These are phyloP conservation scores for Spatula clypeata DNA, from an alignment of 2,797 vertebrate species.

Conservation along the genomic window DNA sequence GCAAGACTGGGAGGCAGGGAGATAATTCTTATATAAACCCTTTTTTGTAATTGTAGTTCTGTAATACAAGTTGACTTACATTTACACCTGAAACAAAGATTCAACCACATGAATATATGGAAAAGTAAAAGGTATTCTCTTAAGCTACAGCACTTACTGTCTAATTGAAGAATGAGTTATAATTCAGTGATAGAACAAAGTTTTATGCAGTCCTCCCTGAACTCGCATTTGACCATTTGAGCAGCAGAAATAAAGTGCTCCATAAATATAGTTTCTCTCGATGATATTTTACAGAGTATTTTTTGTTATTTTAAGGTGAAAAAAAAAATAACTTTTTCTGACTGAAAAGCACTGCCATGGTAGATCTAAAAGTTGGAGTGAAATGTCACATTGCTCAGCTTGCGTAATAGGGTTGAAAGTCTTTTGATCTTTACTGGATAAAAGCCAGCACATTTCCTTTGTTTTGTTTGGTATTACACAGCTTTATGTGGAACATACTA, in stretches of 20 bases:
- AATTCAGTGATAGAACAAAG: not conserved
- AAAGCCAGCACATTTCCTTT: conserved; percentile 59
- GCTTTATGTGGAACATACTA: not conserved
- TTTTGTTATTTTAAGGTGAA: not conserved
- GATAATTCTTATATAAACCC: not conserved
- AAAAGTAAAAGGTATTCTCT: not conserved
- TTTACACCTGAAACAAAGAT: not conserved
- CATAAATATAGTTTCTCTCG: not conserved
- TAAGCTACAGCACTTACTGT: not conserved
- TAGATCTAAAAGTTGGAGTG: not conserved
- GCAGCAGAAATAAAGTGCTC: not conserved
- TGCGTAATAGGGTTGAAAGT: not conserved
- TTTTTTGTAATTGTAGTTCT: not conserved
- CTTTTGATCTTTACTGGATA: conserved; percentile 38
- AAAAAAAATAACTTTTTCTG: not conserved
- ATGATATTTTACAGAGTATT: not conserved
- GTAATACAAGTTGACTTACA: not conserved
- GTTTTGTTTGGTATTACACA: conserved; percentile 26
- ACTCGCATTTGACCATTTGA: not conserved
- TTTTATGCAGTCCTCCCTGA: not conserved
- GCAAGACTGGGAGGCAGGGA: not conserved
- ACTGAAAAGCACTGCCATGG: not conserved
- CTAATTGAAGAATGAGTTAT: not conserved
- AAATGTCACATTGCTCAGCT: conserved; percentile 19
- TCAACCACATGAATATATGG: fast-evolving